A percentile compares a stretch with the other conserved stretches of the same genome.
Evolutionary conservation across 2,113 vertebrate species (phyloP).

Genomic region (Natator depressus): DNA sequence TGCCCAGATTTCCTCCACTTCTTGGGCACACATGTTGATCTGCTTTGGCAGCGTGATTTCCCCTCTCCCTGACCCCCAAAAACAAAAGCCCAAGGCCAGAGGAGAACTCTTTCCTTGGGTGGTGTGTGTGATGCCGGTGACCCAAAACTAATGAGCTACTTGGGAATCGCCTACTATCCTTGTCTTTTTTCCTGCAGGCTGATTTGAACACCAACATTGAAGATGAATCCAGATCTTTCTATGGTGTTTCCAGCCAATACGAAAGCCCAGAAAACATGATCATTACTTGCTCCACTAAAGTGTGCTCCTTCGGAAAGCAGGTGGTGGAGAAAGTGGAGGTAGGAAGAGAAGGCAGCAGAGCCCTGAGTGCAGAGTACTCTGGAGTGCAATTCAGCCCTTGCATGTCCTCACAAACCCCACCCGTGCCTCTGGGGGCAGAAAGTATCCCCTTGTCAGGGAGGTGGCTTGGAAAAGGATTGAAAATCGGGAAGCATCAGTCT

Average conservation of each 20-base stretch:
- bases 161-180: neutral
- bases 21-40: neutral
- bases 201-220: constrained; percentile 93
- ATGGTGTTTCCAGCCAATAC: constrained; percentile 95
- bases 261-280: constrained; percentile 95
- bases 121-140: neutral
- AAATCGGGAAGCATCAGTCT: neutral
- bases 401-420: neutral
- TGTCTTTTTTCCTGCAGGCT: constrained; percentile 77
- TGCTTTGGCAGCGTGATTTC: neutral
- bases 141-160: neutral
- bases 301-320: constrained; percentile 97
- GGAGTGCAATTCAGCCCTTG: neutral
- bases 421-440: neutral
- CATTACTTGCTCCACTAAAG: constrained; percentile 96
- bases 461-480: neutral
- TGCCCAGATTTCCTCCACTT: neutral
- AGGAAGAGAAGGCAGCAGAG: constrained; percentile 40
- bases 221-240: constrained; percentile 93
- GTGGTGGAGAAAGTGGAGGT: constrained; percentile 98
- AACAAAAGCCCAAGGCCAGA: neutral
- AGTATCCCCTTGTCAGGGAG: neutral
- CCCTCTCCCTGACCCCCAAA: neutral
- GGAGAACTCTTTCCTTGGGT: neutral
- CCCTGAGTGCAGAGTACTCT: neutral